Conservation (phyloP, 2,888 invertebrate species). For the Archips crataeganus region DNA sequence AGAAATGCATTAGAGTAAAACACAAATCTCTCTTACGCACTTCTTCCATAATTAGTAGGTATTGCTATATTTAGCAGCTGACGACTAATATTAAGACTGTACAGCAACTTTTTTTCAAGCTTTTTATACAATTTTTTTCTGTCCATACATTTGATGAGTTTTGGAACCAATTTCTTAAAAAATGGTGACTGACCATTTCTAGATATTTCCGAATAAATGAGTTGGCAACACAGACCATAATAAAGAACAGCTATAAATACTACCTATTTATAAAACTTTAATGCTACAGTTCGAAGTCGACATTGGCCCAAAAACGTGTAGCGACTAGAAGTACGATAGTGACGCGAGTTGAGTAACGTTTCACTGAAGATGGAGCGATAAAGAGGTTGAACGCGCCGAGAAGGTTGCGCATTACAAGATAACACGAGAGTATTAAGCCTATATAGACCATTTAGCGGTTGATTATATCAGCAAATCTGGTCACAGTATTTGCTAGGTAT, state of each 20-base stretch:
- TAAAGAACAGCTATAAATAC: neutral
- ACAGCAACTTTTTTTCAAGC: too few relatives aligned
- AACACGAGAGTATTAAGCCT: conserved; percentile 15
- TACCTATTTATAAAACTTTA: neutral
- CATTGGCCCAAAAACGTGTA: conserved; percentile 16
- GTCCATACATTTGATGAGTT: too few relatives aligned
- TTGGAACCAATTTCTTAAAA: too few relatives aligned
- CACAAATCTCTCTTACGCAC: neutral
- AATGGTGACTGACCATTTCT: too few relatives aligned
- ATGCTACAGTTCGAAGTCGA: conserved; percentile 13
- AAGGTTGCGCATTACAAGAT: conserved; percentile 37
- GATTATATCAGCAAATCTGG: neutral
- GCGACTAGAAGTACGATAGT: conserved; percentile 43
- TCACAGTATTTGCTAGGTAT: neutral
- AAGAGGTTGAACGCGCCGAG: conserved; percentile 44
- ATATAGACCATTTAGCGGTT: neutral
- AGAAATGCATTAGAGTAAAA: too few relatives aligned
- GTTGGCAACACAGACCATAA: too few relatives aligned
- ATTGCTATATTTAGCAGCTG: too few relatives aligned
- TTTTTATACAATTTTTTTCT: too few relatives aligned
- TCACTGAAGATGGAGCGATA: conserved; percentile 80
- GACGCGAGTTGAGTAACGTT: conserved; percentile 76
- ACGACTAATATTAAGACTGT: too few relatives aligned
- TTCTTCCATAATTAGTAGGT: too few relatives aligned
- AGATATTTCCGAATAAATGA: too few relatives aligned